These are phyloP conservation scores for Apostichopus leukothele DNA, from an alignment of 53 echinoderm and acorn worm genomes.

Conservation along the genomic window DNA sequence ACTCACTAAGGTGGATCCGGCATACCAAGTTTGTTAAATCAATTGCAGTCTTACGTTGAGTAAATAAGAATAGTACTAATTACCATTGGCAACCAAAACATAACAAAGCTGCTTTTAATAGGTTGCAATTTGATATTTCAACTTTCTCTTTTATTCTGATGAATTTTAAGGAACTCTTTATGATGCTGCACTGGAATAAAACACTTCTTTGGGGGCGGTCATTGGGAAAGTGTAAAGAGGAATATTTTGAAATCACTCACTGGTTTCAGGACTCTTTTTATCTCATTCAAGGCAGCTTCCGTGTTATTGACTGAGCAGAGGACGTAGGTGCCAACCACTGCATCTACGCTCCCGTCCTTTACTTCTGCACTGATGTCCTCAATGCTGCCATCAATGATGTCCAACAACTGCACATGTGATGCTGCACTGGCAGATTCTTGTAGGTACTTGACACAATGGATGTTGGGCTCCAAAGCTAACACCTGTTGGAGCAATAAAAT, in stretches of 20 bases:
- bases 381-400: not conserved
- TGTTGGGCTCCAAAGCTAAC: slow-evolving; percentile 26
- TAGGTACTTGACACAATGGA: slow-evolving; percentile 23
- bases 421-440: not conserved
- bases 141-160: too few species aligned
- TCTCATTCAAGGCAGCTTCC: slow-evolving; percentile 20
- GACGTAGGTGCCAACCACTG: slow-evolving; percentile 24
- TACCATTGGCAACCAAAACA: too few species aligned
- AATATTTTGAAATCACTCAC: not conserved
- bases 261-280: slow-evolving; percentile 24
- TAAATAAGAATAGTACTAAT: too few species aligned
- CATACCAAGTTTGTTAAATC: too few species aligned
- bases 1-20: too few species aligned
- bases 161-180: too few species aligned
- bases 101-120: too few species aligned
- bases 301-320: slow-evolving; percentile 13
- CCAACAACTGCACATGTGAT: not conserved
- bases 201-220: too few species aligned
- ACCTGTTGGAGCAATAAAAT: not conserved
- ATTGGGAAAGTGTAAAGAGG: too few species aligned
- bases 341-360: not conserved
- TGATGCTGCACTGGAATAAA: too few species aligned
- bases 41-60: too few species aligned
- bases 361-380: slow-evolving; percentile 15
- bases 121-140: too few species aligned